Base-by-base conservation (phyloP, 2,888 invertebrate genomes). In the Eristalis pertinax region DNA sequence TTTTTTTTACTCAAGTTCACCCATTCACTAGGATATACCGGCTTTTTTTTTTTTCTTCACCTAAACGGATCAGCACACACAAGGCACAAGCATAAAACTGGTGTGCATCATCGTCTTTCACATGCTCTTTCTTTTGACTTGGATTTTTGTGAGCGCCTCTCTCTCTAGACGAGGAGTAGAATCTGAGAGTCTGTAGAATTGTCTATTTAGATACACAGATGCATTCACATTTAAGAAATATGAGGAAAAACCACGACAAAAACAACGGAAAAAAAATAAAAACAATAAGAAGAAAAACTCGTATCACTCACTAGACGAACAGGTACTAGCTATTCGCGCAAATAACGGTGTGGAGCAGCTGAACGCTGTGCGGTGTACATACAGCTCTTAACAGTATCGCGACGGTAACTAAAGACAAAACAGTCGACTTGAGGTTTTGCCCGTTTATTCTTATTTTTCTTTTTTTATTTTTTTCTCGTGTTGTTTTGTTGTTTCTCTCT, bases 361-460 rank as follows among this genome's bases (percentile, higher is more conserved):
- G 58, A 84, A 79, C 87, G 75, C 79, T 76, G 75, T 87, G 87
- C 87, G 87, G 87, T 87, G 79, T 87, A 84, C 87, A 87, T 87
- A 87, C 87, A 87, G 87, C 87, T 87, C 87, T 84, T 87, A 84
- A 87, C 92, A 92, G 91, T 92, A 92, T 91, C 92, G 91, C 92
- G 92, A 90, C 91, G 91, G 92, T 91, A 91, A 92, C 92, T 92
- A 90, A 92, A 92, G 91, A 89, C 89, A 76, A 76, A 87, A 87
- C 83, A 87, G 79, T 80, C 79, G 87, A 83, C 70, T 76, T 87
- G 87, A 87, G 87, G 87, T 87, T 87, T 87, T 65, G 87, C 83
- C 60, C 68, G 69, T 78, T 73, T 67, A 65, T 58, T 70, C 60
- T 60, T 75, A 58, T 58, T 58, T 64, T 63, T 62, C 19, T 5